These are phyloP conservation scores for Tethya wilhelma DNA, from an alignment of 37 sponge, comb jelly and placozoan species.

Conservation along the genomic window DNA sequence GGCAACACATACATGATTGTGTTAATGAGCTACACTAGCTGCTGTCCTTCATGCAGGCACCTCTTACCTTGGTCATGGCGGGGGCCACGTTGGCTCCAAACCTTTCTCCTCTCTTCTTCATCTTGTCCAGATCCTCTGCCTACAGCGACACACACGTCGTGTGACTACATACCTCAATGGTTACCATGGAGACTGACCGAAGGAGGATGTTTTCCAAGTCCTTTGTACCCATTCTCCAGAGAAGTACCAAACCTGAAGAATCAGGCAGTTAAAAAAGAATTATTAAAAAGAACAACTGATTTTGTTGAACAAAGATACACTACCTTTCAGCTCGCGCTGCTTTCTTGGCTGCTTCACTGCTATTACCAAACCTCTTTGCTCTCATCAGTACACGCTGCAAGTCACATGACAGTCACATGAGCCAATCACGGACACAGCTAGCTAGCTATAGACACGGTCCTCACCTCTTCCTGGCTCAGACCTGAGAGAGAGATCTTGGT, in stretches of 20 bases:
- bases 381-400: slow-evolving; percentile 39
- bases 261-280: not conserved
- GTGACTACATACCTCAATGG: not conserved
- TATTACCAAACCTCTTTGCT: slow-evolving; percentile 77
- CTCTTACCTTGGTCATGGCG: slow-evolving; percentile 37
- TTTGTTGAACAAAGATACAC: not conserved
- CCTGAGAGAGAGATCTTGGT: not conserved
- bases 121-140: slow-evolving; percentile 62
- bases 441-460: not conserved
- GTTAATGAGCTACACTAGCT: too few species aligned
- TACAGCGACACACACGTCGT: slow-evolving; percentile 7
- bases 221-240: slow-evolving; percentile 30
- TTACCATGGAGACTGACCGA: slow-evolving; percentile 12
- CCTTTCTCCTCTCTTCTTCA: slow-evolving; percentile 79
- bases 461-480: slow-evolving; percentile 6
- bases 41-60: too few species aligned
- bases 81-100: slow-evolving; percentile 72
- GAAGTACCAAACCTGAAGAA: slow-evolving; percentile 51
- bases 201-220: slow-evolving; percentile 17
- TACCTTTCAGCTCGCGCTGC: slow-evolving; percentile 76
- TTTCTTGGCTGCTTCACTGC: slow-evolving; percentile 78
- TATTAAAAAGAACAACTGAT: not conserved
- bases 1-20: not conserved
- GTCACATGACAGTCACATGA: not conserved
- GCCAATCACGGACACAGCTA: too few species aligned